Base-by-base conservation (phyloP, 2,113 vertebrate genomes). In the Eubucco bourcierii region DNA sequence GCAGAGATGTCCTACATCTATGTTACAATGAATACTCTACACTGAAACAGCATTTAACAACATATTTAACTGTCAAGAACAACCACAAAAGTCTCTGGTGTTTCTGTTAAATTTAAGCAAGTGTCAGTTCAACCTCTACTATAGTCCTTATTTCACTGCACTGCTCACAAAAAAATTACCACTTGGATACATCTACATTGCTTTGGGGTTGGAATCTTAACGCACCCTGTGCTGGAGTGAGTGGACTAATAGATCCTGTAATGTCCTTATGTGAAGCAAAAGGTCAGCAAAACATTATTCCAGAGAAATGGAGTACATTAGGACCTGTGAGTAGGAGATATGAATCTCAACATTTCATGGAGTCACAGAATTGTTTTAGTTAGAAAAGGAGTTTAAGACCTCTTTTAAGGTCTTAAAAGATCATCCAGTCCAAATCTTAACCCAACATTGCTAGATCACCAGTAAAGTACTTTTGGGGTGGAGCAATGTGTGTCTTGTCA, bases 171-270 rank as follows among this genome's bases (percentile, higher is more conserved):
- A 15, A 88, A 55, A 72, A 61, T 33, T 58, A 52, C 12, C 27
- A 17, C 13, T 37, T 44, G 10, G 21, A 2, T 65, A 28, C 21
- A 28, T 9, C 4, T 29, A 5, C 1, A 1, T 12, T 52, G 15
- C 31, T 72, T 76, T 75, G 70, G 5, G 4, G 7, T 31, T 56
- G 55, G 27, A 44, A 6, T 23, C 3, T 34, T 41, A 27, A 27
- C 6, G 9, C 14, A 52, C 4, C 3, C 10, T 55, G 2, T 58
- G 18, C 8, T 21, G 29, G 15, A 5, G 8, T 87, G 34, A 55
- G 10, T 8, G 10, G 12, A 77, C 1, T 14, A 33, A n/a, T 4
- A 6, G 6, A 15, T n/a, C 4, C 2, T 24, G 2, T n/a, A 46
- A 64, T 10, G 23, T 2, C 19, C 1, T 31, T 19, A 18, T 4